Base-by-base conservation (phyloP, 1,140 invertebrate genomes). In the Cardiocondyla obscurior region DNA sequence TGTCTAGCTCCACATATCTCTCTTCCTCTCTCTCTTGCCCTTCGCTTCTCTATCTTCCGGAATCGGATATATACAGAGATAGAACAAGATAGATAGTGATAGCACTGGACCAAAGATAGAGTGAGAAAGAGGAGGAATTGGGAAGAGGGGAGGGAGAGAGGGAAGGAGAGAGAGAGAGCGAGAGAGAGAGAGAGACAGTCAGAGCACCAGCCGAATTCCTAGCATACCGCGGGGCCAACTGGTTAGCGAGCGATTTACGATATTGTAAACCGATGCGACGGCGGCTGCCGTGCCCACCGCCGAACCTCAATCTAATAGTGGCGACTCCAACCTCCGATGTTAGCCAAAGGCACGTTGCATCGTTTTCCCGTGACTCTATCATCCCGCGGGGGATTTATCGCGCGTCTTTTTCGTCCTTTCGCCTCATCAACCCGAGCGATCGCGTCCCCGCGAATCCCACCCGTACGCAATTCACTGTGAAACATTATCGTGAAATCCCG, bases 161-260 rank as follows among this genome's bases (percentile, higher is more conserved):
- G 33, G 62, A n/a, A 39, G 53, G 36, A 14, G 51, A 25, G 55
- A 22, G 25, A 10, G 8, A 14, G 57, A 60, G 19, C 49, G 36
- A n/a, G 65, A 39, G 49, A 44, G 64, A 25, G 42, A 49, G 39
- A 16, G 53, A 58, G 64, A 44, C 19, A 36, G 19, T 14, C 87
- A 85, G 74, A 89, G 88, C 73, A 88, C 82, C 88, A 88, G 86
- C 84, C 85, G 86, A 92, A 93, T 94, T 92, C 92, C 90, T 87
- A 81, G 89, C 90, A 93, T 93, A 91, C 91, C 90, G 88, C 90
- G 90, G 87, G 91, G 82, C 90, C 91, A 88, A 92, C 92, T 92
- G 92, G 92, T 93, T 93, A 92, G 92, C 90, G 89, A 90, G 88
- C 90, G 92, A 93, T 94, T 93, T 93, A 94, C 91, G 93, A 92